These are phyloP conservation scores for Cantharis flavilabris DNA, from an alignment of 2,888 invertebrate species.

Conservation along the genomic window DNA sequence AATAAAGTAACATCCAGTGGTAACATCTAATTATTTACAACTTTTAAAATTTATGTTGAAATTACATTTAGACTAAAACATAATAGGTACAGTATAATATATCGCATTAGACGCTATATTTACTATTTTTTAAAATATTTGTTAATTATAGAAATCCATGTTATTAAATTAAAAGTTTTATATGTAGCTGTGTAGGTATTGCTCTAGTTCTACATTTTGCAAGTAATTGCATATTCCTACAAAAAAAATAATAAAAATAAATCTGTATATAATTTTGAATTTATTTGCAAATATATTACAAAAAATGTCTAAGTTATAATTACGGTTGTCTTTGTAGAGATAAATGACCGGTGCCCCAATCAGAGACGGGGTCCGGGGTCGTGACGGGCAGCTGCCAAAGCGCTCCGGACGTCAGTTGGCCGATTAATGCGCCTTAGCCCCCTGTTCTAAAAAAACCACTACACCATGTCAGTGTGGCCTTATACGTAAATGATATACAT, in stretches of 20 bases:
- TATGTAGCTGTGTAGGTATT: no score
- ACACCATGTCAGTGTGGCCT: slow-evolving; percentile 31
- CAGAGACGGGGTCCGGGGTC: slow-evolving; percentile 24
- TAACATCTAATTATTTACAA: not conserved
- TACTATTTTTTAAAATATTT: no score
- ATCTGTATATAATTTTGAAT: not conserved
- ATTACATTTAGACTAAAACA: not conserved
- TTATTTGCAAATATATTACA: not conserved
- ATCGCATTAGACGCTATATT: no score
- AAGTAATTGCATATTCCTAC: not conserved
- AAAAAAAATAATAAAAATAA: not conserved
- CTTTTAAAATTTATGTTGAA: not conserved
- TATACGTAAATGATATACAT: slow-evolving; percentile 36
- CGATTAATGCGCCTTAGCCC: slow-evolving; percentile 34
- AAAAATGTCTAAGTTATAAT: slow-evolving; percentile 40
- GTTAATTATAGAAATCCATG: no score
- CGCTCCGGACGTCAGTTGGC: slow-evolving; percentile 36
- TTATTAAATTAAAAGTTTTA: no score
- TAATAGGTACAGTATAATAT: no score
- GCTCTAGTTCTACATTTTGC: no score
- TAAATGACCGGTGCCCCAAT: slow-evolving; percentile 41
- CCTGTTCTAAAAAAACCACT: slow-evolving; percentile 30
- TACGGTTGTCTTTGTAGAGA: slow-evolving; percentile 42
- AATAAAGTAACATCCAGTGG: not conserved
- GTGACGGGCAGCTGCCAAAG: slow-evolving; percentile 35